Percentiles rank a stretch among this genome's conserved stretches.
phyloP scores from a whole-genome alignment of 2,888 invertebrate genomes.

The Xestia xanthographa region DNA sequence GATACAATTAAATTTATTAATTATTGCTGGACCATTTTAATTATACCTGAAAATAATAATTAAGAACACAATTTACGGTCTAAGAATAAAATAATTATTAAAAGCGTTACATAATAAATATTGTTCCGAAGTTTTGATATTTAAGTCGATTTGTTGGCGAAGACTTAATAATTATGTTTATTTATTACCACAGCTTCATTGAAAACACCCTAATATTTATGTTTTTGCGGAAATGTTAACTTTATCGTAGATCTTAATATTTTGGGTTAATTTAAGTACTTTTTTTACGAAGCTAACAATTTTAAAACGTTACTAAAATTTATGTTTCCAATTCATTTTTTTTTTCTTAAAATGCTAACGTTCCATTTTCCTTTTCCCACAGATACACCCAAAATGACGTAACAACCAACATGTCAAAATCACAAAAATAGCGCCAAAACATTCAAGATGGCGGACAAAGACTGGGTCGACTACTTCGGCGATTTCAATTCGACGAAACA shows the following conservation, averaged over 20 bases:
- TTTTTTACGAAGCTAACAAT: background rate
- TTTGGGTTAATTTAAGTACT: background rate
- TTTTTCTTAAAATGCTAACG: conserved; percentile 6
- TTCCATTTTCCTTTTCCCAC: conserved; percentile 50
- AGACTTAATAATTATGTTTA: conserved; percentile 3
- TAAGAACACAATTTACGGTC: conserved; percentile 16
- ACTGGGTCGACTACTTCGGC: conserved; percentile 80
- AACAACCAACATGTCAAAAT: conserved; percentile 50
- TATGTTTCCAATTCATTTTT: too few species aligned
- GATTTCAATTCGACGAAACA: conserved; percentile 71
- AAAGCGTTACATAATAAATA: conserved; percentile 14
- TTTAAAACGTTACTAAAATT: background rate
- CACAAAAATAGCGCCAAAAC: conserved; percentile 43
- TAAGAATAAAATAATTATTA: conserved; percentile 24
- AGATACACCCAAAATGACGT: conserved; percentile 46
- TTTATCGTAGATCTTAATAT: background rate
- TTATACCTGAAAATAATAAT: conserved; percentile 18
- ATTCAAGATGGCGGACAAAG: conserved; percentile 82
- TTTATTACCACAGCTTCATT: background rate
- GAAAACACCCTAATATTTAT: conserved; percentile 12
- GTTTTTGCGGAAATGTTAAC: background rate
- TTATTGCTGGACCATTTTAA: conserved; percentile 13
- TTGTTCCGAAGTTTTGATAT: conserved; percentile 17
- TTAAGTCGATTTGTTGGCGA: conserved; percentile 10
- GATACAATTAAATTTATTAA: background rate